A percentile compares a stretch with the other conserved stretches of the same genome.
These are phyloP conservation scores for Ailurus styani DNA, from an alignment of 2,113 vertebrate species.

Conservation along the genomic window DNA sequence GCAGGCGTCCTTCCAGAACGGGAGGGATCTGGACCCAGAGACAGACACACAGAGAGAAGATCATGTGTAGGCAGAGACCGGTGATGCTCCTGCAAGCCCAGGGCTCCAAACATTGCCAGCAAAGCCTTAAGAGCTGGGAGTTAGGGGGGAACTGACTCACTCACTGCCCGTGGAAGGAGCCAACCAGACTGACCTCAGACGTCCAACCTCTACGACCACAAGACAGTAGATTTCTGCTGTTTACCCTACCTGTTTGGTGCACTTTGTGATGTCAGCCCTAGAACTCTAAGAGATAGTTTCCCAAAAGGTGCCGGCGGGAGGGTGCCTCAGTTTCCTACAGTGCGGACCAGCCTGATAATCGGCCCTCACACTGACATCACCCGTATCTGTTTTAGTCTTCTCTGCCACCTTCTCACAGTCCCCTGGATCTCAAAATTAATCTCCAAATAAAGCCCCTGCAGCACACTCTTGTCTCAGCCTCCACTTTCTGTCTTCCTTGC, in stretches of 20 bases:
- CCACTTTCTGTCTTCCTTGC: background rate
- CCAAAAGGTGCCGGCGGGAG: background rate
- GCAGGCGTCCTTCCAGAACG: background rate
- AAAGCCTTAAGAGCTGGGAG: background rate
- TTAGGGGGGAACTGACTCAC: background rate
- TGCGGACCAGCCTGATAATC: background rate
- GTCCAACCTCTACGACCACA: background rate
- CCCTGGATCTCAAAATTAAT: background rate
- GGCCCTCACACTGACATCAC: background rate
- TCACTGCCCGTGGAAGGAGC: background rate
- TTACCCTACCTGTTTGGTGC: background rate
- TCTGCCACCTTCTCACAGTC: background rate
- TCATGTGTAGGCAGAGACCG: background rate
- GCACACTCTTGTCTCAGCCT: background rate
- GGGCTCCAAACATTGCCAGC: background rate
- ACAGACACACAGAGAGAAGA: background rate
- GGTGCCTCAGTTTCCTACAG: background rate
- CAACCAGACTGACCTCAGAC: background rate
- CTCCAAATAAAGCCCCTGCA: background rate
- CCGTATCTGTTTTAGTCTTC: background rate
- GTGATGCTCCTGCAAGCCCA: background rate
- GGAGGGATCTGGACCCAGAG: background rate
- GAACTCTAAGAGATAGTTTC: accelerated
- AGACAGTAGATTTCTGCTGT: background rate
- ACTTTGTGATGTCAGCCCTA: background rate